A percentile compares a stretch with the other conserved stretches of the same genome.
These are phyloP conservation scores for Barnardius zonarius DNA, from an alignment of 2,113 vertebrate genomes.

Conservation along the genomic window DNA sequence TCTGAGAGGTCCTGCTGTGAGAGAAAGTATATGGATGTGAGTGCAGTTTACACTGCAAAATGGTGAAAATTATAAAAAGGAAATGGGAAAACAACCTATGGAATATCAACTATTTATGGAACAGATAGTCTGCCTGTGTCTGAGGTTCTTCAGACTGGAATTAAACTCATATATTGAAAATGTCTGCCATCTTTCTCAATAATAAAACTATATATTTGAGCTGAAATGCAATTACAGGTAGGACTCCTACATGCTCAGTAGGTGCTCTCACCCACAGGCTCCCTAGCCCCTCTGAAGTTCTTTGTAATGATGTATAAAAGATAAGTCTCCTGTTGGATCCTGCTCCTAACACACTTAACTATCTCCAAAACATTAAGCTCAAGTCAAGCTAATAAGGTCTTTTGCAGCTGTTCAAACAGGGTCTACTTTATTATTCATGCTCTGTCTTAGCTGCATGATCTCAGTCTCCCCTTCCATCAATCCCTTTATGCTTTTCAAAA, in stretches of 20 bases:
- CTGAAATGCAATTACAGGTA: neutral
- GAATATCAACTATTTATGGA: neutral
- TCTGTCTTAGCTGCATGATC: neutral
- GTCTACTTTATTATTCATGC: neutral
- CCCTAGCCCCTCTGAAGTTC: neutral
- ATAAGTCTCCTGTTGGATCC: neutral
- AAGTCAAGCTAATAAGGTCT: neutral
- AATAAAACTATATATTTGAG: neutral
- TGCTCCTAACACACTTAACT: neutral
- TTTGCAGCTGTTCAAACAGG: neutral
- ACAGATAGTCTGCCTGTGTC: neutral
- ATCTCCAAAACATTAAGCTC: neutral
- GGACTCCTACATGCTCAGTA: neutral
- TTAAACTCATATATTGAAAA: neutral
- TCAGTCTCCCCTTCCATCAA: neutral
- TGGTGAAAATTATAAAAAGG: neutral
- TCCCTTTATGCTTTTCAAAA: neutral
- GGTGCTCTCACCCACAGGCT: neutral
- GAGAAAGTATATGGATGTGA: neutral
- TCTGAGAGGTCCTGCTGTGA: neutral
- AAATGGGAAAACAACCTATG: neutral
- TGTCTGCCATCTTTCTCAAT: neutral
- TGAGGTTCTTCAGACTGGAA: neutral
- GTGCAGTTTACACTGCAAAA: neutral
- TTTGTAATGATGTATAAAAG: neutral